Conservation (phyloP, 1,140 invertebrate species). For the Pararge aegeria region DNA sequence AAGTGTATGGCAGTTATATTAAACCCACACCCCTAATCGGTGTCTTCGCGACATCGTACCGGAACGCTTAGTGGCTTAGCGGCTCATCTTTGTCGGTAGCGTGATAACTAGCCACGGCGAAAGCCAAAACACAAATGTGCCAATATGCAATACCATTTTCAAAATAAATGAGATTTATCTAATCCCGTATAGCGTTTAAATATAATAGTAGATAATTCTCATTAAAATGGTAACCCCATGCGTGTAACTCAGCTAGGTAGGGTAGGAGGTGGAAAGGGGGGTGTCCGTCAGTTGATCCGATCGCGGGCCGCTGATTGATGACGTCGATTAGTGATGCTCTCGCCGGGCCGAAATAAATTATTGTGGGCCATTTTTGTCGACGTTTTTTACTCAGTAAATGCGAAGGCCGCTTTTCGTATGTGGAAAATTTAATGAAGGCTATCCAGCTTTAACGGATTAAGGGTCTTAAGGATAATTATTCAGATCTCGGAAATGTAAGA, state of each 20-base stretch:
- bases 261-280: slow-evolving; percentile 26
- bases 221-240: slow-evolving; percentile 28
- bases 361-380: slow-evolving; percentile 48
- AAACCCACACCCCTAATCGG: too few relatives aligned
- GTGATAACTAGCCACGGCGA: too few relatives aligned
- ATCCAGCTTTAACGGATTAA: slow-evolving; percentile 17
- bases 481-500: slow-evolving; percentile 4
- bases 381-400: slow-evolving; percentile 50
- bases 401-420: slow-evolving; percentile 40
- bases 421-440: slow-evolving; percentile 48
- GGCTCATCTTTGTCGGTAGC: too few relatives aligned
- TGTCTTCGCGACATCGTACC: too few relatives aligned
- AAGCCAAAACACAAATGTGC: too few relatives aligned
- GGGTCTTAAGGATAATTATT: slow-evolving; percentile 13
- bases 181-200: not conserved
- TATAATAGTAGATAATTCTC: slow-evolving; percentile 2
- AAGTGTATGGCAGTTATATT: too few relatives aligned
- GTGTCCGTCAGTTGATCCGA: slow-evolving; percentile 71
- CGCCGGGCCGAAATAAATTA: slow-evolving; percentile 65
- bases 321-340: slow-evolving; percentile 74
- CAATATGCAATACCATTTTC: too few relatives aligned
- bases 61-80: too few relatives aligned
- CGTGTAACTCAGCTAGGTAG: slow-evolving; percentile 17
- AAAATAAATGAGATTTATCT: too few relatives aligned
- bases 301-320: slow-evolving; percentile 71